Percentiles rank a stretch among this genome's conserved stretches.
These are phyloP conservation scores for Steatornis caripensis DNA, from an alignment of 2,113 vertebrate species.

Conservation along the genomic window DNA sequence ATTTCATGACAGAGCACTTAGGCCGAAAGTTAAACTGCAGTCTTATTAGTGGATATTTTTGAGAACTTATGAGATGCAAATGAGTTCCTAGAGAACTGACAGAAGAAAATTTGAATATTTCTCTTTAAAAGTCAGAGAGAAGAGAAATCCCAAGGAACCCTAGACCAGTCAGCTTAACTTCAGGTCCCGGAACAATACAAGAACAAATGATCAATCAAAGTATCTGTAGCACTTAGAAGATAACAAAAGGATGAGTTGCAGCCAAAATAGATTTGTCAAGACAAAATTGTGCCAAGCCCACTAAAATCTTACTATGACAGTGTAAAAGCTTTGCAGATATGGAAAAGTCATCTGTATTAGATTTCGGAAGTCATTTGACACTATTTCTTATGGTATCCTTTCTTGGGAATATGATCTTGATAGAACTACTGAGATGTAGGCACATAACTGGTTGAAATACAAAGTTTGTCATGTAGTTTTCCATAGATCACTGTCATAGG, in stretches of 20 bases:
- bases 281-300: not conserved
- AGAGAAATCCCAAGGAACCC: not conserved
- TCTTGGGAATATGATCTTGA: not conserved
- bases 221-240: not conserved
- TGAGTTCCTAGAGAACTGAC: not conserved
- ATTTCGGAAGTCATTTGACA: not conserved
- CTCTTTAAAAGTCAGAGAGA: not conserved
- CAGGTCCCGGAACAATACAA: not conserved
- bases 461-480: accelerated
- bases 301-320: not conserved
- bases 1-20: not conserved
- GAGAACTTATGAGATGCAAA: slow-evolving; percentile 6
- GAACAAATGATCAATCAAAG: not conserved
- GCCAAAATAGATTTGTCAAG: not conserved
- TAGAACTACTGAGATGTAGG: not conserved
- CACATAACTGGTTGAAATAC: not conserved
- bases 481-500: not conserved
- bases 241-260: not conserved
- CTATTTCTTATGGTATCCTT: not conserved
- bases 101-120: not conserved
- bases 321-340: not conserved
- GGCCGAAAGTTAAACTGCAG: not conserved
- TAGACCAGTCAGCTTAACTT: not conserved
- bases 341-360: not conserved
- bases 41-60: not conserved